Percentiles rank a stretch among this genome's conserved stretches.
These are phyloP conservation scores for Natator depressus DNA, from an alignment of 2,113 vertebrate genomes.

Conservation along the genomic window DNA sequence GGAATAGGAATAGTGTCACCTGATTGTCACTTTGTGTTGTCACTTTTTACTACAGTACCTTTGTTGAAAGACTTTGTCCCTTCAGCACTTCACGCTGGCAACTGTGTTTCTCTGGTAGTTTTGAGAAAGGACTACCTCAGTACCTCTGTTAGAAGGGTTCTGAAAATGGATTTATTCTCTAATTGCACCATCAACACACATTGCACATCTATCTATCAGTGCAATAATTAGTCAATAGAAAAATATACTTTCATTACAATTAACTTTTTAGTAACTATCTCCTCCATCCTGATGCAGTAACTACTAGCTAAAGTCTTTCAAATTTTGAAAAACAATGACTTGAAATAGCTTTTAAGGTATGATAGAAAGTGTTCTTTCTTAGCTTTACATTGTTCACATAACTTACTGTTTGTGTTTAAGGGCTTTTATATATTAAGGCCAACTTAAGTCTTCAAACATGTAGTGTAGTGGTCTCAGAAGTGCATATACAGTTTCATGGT, in stretches of 20 bases:
- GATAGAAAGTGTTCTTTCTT: not conserved
- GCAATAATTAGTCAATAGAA: not conserved
- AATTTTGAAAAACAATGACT: not conserved
- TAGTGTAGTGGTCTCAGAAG: not conserved
- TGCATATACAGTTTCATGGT: not conserved
- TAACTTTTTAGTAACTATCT: not conserved
- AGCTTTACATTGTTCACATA: not conserved
- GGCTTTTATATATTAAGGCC: not conserved
- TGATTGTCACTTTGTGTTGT: not conserved
- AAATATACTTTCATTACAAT: not conserved
- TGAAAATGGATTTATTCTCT: not conserved
- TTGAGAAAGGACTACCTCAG: not conserved
- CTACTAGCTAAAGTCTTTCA: not conserved
- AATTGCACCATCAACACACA: not conserved
- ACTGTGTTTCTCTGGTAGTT: not conserved
- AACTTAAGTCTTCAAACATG: not conserved
- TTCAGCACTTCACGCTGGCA: not conserved
- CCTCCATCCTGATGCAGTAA: not conserved
- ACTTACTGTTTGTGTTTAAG: not conserved
- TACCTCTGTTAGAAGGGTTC: not conserved
- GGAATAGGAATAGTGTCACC: conserved; percentile 28
- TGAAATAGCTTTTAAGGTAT: not conserved
- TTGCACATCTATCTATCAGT: not conserved
- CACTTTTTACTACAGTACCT: conserved; percentile 11
- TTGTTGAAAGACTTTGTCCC: conserved; percentile 40